Evolutionary conservation across 2,797 vertebrate species (phyloP), one percentile per base, ranked within the genome.

Genomic region (Perodicticus potto): DNA sequence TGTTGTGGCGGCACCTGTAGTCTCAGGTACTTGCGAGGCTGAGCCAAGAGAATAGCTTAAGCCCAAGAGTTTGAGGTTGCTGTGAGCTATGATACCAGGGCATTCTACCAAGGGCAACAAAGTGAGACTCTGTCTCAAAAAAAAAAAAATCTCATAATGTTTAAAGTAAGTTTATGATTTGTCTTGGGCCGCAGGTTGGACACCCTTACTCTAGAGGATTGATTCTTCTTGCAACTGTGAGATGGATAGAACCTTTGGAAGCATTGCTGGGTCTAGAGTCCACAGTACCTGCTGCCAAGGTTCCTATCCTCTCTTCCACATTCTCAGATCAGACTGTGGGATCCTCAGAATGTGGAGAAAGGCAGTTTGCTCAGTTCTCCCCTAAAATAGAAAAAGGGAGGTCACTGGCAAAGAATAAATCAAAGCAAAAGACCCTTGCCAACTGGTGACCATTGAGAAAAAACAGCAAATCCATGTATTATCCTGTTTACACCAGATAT

Each of bases 401-500:
- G 45, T 73, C 81, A 73, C 82, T 78, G 63, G 87, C 12, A 40
- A 61, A n/a, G 81, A 95, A 82, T 77, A 93, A 92, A 74, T 34
- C 55, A 89, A 91, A 86, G 13, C 32, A 76, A 89, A 89, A 91
- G 57, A n/a, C 55, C 74, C 7, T 7, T 53, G 55, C 77, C 73
- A 61, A 37, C 82, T 78, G 67, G 29, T 32, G 20, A 34, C 34
- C 40, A n/a, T 0, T 49, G 73, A 72, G 55, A 10, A 72, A 85
- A 80, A 86, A 73, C 84, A 91, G 34, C 53, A 73, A 27, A 67
- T 78, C 69, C 49, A 20, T 84, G 87, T 93, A 53, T 90, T 69
- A 90, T 57, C 84, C 65, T 94, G 27, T 94, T 96, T 94, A 88
- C 3, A 72, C 49, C 67, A 78, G 74, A 96, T 91, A 86, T 65